A percentile compares a stretch with the other conserved stretches of the same genome.
Conservation (phyloP, 2,797 vertebrate species). For the Sebastes kiyomatsui region DNA sequence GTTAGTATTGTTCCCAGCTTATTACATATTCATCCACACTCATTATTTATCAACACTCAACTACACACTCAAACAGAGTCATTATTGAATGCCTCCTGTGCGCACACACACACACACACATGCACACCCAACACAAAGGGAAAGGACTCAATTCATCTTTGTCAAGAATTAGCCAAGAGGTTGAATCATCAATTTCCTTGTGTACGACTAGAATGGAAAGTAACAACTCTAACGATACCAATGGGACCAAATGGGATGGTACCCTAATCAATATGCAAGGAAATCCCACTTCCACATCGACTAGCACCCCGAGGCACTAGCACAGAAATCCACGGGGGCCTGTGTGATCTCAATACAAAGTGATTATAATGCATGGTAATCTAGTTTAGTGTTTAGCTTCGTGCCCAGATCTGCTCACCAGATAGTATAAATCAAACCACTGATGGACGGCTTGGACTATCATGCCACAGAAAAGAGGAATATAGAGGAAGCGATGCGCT, state of each 20-base stretch:
- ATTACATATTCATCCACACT: slow-evolving; percentile 47
- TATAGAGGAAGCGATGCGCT: neutral
- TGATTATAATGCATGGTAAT: slow-evolving; percentile 29
- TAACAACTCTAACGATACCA: slow-evolving; percentile 35
- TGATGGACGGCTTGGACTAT: neutral
- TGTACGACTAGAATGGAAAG: slow-evolving; percentile 52
- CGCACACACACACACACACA: neutral
- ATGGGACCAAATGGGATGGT: slow-evolving; percentile 23
- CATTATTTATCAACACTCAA: slow-evolving; percentile 53
- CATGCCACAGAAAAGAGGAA: neutral
- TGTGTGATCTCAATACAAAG: slow-evolving; percentile 20
- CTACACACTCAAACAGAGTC: slow-evolving; percentile 18
- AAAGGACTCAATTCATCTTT: slow-evolving; percentile 66
- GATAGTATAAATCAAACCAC: neutral
- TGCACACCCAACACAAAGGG: neutral
- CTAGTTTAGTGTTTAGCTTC: neutral
- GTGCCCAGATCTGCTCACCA: neutral
- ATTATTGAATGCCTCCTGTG: slow-evolving; percentile 5
- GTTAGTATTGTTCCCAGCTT: slow-evolving; percentile 42
- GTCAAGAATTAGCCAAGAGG: slow-evolving; percentile 61
- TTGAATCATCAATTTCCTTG: slow-evolving; percentile 57
- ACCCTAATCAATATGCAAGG: slow-evolving; percentile 52
- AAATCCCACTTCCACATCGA: slow-evolving; percentile 47
- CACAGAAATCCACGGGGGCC: neutral
- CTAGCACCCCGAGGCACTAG: slow-evolving; percentile 1